Conservation (phyloP, 2,113 vertebrate genomes). For the Lophura nycthemera region DNA sequence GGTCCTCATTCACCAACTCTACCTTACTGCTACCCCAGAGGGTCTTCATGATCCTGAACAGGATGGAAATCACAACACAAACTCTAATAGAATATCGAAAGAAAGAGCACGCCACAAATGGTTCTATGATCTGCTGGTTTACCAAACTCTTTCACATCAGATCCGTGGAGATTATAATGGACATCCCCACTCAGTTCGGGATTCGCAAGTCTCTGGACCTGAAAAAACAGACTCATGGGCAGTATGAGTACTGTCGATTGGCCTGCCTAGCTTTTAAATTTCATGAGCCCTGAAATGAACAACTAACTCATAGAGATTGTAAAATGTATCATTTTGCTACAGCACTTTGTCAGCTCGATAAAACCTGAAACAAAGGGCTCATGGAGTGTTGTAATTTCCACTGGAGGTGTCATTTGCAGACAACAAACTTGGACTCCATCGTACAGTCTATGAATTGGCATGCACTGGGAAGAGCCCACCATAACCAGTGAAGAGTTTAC, state of each 20-base stretch:
- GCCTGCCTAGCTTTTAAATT: slow-evolving; percentile 22
- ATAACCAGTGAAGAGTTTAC: background rate
- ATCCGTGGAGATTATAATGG: background rate
- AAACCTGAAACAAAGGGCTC: background rate
- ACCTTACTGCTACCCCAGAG: background rate
- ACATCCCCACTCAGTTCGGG: background rate
- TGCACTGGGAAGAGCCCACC: background rate
- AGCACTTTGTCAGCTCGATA: background rate
- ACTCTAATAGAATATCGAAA: background rate
- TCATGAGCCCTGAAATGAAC: slow-evolving; percentile 56
- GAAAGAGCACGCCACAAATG: background rate
- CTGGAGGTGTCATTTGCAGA: background rate
- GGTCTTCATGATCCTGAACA: background rate
- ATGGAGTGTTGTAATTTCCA: background rate
- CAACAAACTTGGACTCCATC: background rate
- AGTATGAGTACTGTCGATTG: background rate
- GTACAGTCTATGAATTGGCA: background rate
- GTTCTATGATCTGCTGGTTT: background rate
- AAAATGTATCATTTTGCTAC: background rate
- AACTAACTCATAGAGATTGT: slow-evolving; percentile 34
- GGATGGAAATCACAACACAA: background rate
- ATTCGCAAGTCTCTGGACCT: background rate
- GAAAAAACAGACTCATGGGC: background rate
- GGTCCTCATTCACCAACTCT: accelerated
- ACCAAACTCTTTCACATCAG: background rate